Conservation (phyloP, 2,888 invertebrate species). For the Abrostola triplasia region DNA sequence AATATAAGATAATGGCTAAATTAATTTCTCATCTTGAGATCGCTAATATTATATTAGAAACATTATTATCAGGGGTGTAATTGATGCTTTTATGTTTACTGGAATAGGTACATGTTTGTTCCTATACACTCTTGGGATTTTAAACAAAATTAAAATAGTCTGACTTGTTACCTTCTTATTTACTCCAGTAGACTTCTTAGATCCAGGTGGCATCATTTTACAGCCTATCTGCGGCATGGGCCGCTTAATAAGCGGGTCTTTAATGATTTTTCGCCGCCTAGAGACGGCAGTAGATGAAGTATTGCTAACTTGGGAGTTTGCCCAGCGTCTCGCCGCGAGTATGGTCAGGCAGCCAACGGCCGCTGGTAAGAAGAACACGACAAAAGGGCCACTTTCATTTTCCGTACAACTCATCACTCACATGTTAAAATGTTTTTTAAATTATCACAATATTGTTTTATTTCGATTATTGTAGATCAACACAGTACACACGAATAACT, state of each 20-base stretch:
- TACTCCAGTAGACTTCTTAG: slow-evolving; percentile 77
- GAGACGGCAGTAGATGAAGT: slow-evolving; percentile 84
- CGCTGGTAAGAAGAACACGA: slow-evolving; percentile 87
- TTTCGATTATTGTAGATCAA: slow-evolving; percentile 58
- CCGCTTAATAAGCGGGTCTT: slow-evolving; percentile 84
- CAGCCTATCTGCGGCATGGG: slow-evolving; percentile 78
- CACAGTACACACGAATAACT: slow-evolving; percentile 27
- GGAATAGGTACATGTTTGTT: too few relatives aligned
- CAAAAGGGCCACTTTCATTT: slow-evolving; percentile 88
- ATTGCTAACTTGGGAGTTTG: slow-evolving; percentile 80
- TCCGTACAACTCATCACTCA: slow-evolving; percentile 89
- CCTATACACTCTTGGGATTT: too few relatives aligned
- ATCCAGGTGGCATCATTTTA: slow-evolving; percentile 82
- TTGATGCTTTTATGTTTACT: too few relatives aligned
- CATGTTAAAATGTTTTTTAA: slow-evolving; percentile 83
- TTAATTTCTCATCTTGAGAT: too few relatives aligned
- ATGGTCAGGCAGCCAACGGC: slow-evolving; percentile 86
- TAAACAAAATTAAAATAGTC: neutral
- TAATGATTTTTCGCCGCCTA: slow-evolving; percentile 85
- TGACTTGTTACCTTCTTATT: slow-evolving; percentile 75
- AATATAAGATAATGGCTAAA: too few relatives aligned
- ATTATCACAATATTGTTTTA: slow-evolving; percentile 76
- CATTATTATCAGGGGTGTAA: too few relatives aligned
- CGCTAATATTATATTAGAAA: too few relatives aligned
- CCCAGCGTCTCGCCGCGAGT: slow-evolving; percentile 85